A percentile compares a stretch with the other conserved stretches of the same genome.
Conservation (phyloP, 92 coral and sea anemone genomes). For the Epizoanthus illoricatus region DNA sequence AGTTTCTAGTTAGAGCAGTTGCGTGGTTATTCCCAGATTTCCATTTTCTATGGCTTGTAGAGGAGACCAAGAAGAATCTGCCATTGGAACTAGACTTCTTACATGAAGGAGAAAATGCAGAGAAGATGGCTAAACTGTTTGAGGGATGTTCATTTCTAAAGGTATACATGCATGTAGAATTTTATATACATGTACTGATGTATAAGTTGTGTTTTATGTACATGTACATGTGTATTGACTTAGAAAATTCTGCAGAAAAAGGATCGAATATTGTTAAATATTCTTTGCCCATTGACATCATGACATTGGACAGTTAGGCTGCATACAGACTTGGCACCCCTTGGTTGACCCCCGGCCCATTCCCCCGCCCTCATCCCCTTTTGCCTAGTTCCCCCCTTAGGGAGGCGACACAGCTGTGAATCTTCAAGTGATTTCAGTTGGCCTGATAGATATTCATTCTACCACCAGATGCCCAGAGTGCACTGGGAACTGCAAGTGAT, state of each 20-base stretch:
- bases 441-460: neutral
- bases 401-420: too few relatives aligned
- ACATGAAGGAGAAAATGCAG: conserved; percentile 92
- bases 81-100: conserved; percentile 94
- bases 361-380: too few relatives aligned
- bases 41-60: conserved; percentile 91
- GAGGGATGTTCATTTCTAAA: conserved; percentile 74
- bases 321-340: too few relatives aligned
- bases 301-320: too few relatives aligned
- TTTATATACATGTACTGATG: neutral
- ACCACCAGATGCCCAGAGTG: conserved; percentile 78
- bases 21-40: conserved; percentile 92
- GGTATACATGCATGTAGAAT: conserved; percentile 48
- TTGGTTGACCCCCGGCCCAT: too few relatives aligned
- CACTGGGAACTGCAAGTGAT: neutral
- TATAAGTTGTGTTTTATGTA: too few relatives aligned
- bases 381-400: too few relatives aligned
- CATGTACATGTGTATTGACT: too few relatives aligned
- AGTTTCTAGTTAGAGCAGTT: conserved; percentile 84
- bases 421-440: too few relatives aligned
- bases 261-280: too few relatives aligned
- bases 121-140: conserved; percentile 72
- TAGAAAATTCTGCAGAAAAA: too few relatives aligned
- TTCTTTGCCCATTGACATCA: too few relatives aligned
- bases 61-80: conserved; percentile 91